Base-by-base conservation (phyloP, 1,140 invertebrate genomes). In the Zaprionus vittiger region DNA sequence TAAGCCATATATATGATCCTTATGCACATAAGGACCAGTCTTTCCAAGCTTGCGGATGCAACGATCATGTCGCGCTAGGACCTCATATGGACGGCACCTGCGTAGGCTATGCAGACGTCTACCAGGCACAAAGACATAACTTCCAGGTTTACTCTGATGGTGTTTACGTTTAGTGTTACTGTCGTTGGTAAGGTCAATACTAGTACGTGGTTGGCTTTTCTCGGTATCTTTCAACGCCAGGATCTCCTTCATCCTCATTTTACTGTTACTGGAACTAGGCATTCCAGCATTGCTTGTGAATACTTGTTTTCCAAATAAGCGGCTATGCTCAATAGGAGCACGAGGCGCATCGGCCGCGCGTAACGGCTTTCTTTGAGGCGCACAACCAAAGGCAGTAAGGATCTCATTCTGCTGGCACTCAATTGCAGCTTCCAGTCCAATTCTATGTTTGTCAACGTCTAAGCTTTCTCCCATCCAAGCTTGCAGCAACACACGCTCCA, bases 61-160 rank as follows among this genome's bases (percentile, higher is more conserved):
- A 14, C 84, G 79, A 7, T 9, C 7, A 0, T 60, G 37, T 6
- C 9, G 47, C 4, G 52, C 84, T 0, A 26, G 15, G 0, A 89
- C 81, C 55, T 89, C 84, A 22, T 89, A 54, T 1, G 69, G 62
- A 14, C 75, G 66, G 37, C 84, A 89, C 11, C 24, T 38, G 0
- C 80, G 73, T 0, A 44, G 17, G 3, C 17, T 47, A 0, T 5
- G 1, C 0, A 79, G 59, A 9, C 1, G 41, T 41, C 79, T 64
- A 4, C 84, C 84, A 0, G 81, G 84, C 55, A 89, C 1, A 15
- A 66, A 67, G 0, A 69, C 63, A 41, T 65, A 74, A 1, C 26
- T 26, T 1, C 72, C 17, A 1, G 44, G 60, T 2, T 79, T 57
- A 57, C 77, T 64, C 11, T 81, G 22, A 3, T 72, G 83, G 0